phyloP scores from a whole-genome alignment of 2,113 vertebrate species.

The Cettia cetti region DNA sequence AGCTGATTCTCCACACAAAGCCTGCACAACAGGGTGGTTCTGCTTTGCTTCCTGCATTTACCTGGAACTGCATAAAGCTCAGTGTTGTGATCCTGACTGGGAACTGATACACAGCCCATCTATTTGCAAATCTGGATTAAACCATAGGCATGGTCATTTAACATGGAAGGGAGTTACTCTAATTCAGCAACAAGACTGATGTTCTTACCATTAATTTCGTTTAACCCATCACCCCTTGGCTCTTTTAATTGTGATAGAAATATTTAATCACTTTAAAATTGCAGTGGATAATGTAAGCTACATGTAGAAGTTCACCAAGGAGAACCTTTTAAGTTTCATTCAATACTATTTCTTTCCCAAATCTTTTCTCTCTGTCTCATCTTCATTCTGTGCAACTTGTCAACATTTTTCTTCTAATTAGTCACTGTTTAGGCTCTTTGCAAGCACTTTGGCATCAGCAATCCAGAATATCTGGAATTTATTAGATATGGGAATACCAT shows the following conservation, averaged over 20 bases:
- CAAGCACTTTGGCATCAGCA: slow-evolving; percentile 2
- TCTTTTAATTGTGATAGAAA: background rate
- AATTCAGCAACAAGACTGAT: background rate
- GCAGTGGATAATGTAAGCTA: background rate
- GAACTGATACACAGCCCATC: background rate
- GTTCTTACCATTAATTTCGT: background rate
- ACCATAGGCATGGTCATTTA: background rate
- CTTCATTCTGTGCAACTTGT: background rate
- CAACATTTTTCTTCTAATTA: slow-evolving; percentile 20
- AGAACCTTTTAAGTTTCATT: background rate
- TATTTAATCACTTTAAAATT: background rate
- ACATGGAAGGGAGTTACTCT: background rate
- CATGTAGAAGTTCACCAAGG: background rate
- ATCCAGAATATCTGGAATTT: slow-evolving; percentile 44
- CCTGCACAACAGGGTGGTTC: background rate
- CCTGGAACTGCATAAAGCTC: background rate
- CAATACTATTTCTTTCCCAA: background rate
- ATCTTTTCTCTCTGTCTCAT: background rate
- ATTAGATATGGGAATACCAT: slow-evolving; percentile 28
- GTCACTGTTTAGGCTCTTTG: slow-evolving; percentile 13
- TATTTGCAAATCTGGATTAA: background rate
- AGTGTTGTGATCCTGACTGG: background rate
- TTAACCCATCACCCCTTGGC: background rate
- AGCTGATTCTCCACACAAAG: background rate
- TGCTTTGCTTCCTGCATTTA: background rate